phyloP scores from a whole-genome alignment of 2,888 invertebrate genomes.

The Osmoderma eremita region DNA sequence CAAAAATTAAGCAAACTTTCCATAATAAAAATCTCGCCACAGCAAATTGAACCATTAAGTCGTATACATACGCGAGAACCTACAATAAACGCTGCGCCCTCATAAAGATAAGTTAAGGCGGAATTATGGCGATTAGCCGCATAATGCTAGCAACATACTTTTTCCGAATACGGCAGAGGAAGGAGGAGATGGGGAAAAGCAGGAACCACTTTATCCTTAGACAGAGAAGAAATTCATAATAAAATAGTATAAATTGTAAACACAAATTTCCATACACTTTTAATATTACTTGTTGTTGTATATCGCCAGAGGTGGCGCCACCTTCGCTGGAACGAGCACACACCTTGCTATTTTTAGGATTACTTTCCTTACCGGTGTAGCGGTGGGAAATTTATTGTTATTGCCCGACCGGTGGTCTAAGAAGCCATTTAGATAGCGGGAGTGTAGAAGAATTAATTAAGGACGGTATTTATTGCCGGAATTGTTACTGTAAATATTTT shows the following conservation, averaged over 20 bases:
- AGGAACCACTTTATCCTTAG: not conserved
- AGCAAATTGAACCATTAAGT: conserved; percentile 16
- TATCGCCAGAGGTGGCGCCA: conserved; percentile 6
- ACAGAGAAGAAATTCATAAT: conserved; percentile 6
- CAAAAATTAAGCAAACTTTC: conserved; percentile 6
- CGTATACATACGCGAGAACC: not conserved
- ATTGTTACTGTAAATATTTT: conserved; percentile 37
- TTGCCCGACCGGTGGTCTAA: conserved; percentile 36
- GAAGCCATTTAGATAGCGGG: conserved; percentile 42
- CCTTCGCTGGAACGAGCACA: not conserved
- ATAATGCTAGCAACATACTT: not conserved
- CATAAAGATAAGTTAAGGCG: conserved; percentile 24
- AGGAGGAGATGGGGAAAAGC: not conserved
- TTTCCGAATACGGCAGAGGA: not conserved
- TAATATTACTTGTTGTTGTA: conserved; percentile 29
- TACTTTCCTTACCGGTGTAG: conserved; percentile 31
- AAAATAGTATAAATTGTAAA: conserved; percentile 36
- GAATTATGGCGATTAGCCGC: conserved; percentile 23
- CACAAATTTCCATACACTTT: conserved; percentile 36
- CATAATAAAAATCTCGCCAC: conserved; percentile 13
- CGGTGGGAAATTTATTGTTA: conserved; percentile 37
- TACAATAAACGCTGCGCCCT: not conserved
- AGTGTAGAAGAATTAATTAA: conserved; percentile 41
- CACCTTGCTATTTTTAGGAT: conserved; percentile 38
- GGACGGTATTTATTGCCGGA: conserved; percentile 33